phyloP scores from a whole-genome alignment of 2,797 vertebrate genomes.

The Atherinosoma microstoma region DNA sequence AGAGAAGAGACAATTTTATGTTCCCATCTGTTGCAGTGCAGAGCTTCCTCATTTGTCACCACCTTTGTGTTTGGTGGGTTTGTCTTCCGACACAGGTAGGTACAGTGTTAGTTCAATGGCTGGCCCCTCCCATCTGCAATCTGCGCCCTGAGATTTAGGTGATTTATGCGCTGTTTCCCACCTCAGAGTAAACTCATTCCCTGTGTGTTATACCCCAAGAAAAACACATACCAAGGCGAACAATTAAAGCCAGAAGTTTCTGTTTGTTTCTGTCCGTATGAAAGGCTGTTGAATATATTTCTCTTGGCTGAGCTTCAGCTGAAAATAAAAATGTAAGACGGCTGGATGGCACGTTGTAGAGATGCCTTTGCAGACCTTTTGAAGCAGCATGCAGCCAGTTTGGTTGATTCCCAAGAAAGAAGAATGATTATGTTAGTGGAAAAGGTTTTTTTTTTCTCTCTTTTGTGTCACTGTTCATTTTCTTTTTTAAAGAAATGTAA shows the following conservation, averaged over 20 bases:
- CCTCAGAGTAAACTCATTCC: constrained; percentile 46
- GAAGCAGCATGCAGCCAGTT: constrained; percentile 40
- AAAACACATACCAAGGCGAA: constrained; percentile 31
- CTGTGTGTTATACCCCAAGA: constrained; percentile 12
- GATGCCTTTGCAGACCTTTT: constrained; percentile 42
- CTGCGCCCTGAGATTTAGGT: constrained; percentile 46
- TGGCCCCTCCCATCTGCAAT: constrained; percentile 69
- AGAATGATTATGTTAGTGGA: constrained; percentile 50
- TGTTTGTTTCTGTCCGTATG: constrained; percentile 38
- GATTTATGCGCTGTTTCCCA: constrained; percentile 58
- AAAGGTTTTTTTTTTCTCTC: constrained; percentile 2
- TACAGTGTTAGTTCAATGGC: constrained; percentile 72
- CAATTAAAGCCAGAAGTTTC: constrained; percentile 58
- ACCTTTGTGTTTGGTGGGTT: constrained; percentile 53
- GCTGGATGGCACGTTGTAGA: constrained; percentile 32
- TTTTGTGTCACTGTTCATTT: constrained; percentile 42
- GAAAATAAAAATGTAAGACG: constrained; percentile 39
- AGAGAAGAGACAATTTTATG: constrained; percentile 18
- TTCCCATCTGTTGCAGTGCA: constrained; percentile 43
- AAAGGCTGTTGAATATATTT: constrained; percentile 25
- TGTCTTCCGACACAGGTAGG: constrained; percentile 61
- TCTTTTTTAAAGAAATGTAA: constrained; percentile 33
- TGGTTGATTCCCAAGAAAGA: constrained; percentile 29
- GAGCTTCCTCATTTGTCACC: constrained; percentile 53
- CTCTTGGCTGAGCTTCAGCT: constrained; percentile 45